Base-by-base conservation (phyloP, 37 sponge, comb jelly and placozoan genomes). In the Beroe forskalii region DNA sequence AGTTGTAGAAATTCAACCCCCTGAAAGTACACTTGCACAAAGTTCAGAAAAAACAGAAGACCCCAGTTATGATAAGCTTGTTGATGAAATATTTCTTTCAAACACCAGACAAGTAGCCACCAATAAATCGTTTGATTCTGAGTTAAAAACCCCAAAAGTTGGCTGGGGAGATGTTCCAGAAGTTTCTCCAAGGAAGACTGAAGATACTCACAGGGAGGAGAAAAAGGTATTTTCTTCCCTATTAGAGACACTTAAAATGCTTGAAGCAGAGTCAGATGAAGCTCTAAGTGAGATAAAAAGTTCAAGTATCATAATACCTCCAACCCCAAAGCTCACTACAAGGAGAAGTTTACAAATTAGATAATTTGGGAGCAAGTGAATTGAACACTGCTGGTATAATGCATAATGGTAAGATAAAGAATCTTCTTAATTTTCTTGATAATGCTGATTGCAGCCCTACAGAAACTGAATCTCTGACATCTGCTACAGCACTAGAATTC, bases 201-300 rank as follows among this genome's bases (percentile, higher is more conserved):
- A 33, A 35, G 38, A 14, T 32, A 69, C 37, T 32, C 22, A 22
- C 1, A 62, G 90, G 35, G 90, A 62, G 24, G 41, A 42, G 32
- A 91, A 75, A 43, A 89, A 63, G 60, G 91, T 90, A 40, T 92
- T 90, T 40, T 39, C 90, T 41, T 92, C 93, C 25, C 90, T 96
- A 27, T 28, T 94, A 40, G 93, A 93, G 19, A 92, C 96, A 4
- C 92, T 96, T 67, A 90, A 89, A 36, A 90, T 93, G 36, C 80
- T 96, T 30, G 96, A 96, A 48, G 95, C 91, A 22, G 94, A 66
- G 12, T 94, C 94, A 38, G 69, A 89, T 9, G 93, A 93, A 4
- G 86, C 86, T 1, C 31, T 80, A 30, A 44, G 55, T n/a, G 86
- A 80, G 86, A 37, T 42, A 0, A 80, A 80, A 48, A 43, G 86